Evolutionary conservation across 2,797 vertebrate species (phyloP).

Genomic region (Lepus oiostolus): DNA sequence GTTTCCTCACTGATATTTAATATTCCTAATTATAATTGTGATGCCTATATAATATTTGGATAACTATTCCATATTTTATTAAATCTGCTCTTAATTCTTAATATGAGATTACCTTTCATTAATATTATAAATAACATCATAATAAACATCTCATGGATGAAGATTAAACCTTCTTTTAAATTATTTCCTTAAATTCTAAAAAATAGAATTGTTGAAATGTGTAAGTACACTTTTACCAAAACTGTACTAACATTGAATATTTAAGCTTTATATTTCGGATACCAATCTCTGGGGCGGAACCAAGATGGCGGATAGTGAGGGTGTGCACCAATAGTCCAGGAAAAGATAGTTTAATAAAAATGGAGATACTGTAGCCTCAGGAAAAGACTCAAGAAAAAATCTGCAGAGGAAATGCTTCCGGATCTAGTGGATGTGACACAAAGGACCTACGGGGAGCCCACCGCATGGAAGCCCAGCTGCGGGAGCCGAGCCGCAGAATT

Average conservation of each 20-base stretch:
- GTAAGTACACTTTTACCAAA: not conserved
- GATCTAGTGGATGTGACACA: no score
- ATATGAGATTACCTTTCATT: slow-evolving; percentile 27
- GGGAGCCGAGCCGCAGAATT: no score
- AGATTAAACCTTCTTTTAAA: slow-evolving; percentile 2
- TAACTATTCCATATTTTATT: not conserved
- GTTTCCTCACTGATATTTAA: not conserved
- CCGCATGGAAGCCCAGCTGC: no score
- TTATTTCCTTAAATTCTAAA: not conserved
- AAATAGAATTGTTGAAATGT: not conserved
- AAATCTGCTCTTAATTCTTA: not conserved
- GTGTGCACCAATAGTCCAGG: no score
- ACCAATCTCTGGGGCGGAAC: no score
- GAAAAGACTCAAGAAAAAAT: no score
- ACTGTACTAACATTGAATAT: not conserved
- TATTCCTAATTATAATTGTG: not conserved
- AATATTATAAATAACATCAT: not conserved
- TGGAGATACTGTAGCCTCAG: no score
- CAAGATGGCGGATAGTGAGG: no score
- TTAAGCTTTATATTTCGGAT: not conserved
- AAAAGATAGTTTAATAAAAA: no score
- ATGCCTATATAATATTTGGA: not conserved
- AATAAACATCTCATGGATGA: not conserved
- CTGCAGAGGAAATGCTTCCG: no score
- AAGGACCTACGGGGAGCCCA: no score